A percentile compares a stretch with the other conserved stretches of the same genome.
These are phyloP conservation scores for Lucifuga dentata DNA, from an alignment of 2,113 vertebrate genomes.

Conservation along the genomic window DNA sequence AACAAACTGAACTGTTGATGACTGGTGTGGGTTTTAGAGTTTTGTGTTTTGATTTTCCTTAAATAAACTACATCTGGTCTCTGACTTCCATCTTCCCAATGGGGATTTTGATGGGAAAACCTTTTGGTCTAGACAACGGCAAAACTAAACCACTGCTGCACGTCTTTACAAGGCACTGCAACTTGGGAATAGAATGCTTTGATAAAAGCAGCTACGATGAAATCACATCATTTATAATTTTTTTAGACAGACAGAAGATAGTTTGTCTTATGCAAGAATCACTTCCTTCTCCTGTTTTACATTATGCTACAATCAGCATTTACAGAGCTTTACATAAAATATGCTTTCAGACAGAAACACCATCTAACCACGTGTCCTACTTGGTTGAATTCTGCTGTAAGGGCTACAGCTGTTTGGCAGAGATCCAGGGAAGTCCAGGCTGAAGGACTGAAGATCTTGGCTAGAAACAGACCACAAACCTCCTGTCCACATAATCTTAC, in stretches of 20 bases:
- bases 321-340: not conserved
- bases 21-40: conserved; percentile 1
- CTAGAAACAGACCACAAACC: conserved; percentile 27
- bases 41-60: conserved; percentile 2
- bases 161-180: not conserved
- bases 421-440: conserved; percentile 32
- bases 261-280: not conserved
- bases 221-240: not conserved
- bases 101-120: conserved; percentile 33
- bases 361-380: conserved; percentile 21
- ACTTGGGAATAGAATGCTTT: conserved; percentile 6
- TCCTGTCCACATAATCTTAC: not conserved
- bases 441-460: conserved; percentile 32
- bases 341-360: conserved; percentile 5
- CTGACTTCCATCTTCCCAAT: not conserved
- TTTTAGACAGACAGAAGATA: not conserved
- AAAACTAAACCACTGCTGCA: not conserved
- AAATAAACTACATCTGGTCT: conserved; percentile 10
- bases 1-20: not conserved
- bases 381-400: not conserved
- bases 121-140: conserved; percentile 30
- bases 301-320: not conserved
- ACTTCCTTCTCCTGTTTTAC: not conserved
- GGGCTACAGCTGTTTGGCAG: conserved; percentile 49
- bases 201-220: conserved; percentile 8